Base-by-base conservation (phyloP, 2,113 vertebrate genomes). In the Toxostoma redivivum region DNA sequence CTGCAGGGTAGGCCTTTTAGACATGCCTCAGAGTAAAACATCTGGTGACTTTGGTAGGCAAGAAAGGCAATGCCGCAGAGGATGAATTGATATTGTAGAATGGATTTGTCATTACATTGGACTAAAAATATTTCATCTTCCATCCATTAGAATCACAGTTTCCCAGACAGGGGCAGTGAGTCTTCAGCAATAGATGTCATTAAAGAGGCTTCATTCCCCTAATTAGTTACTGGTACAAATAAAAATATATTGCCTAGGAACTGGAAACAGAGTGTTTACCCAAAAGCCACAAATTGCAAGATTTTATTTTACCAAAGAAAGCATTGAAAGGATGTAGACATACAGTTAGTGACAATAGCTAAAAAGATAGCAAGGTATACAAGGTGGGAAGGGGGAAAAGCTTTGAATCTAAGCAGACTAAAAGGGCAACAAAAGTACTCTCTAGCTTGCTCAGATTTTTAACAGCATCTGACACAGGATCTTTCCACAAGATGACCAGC, bases 261-360 rank as follows among this genome's bases (percentile, higher is more conserved):
- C 16, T 18, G 15, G 17, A 78, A 74, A 72, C 8, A 77, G 56
- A 58, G 17, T 4, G 3, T 27, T 74, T 79, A 45, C 5, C 14
- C 37, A 88, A 51, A 82, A 58, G 5, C 5, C 27, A 51, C 16
- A 64, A 61, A 57, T 10, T 8, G 8, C 18, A 62, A 56, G 18
- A 47, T 13, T 83, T 69, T 18, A 45, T 2, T 42, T 60, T 35
- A 85, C 35, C 18, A 57, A 44, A 67, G 21, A 54, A 50, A 37
- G 7, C 0, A 3, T 4, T 42, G 20, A 79, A 81, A 79, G 25
- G 25, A 48, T 23, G 31, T 27, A 65, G n/a, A 37, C 23, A 20
- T 5, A 7, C 0, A 42, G 11, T 6, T 20, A 6, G 2, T n/a
- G 20, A 22, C 15, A 70, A 53, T 0, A 78, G 12, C 16, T 61